Conservation (phyloP, 2,888 invertebrate species). For the Brachyptera risi region DNA sequence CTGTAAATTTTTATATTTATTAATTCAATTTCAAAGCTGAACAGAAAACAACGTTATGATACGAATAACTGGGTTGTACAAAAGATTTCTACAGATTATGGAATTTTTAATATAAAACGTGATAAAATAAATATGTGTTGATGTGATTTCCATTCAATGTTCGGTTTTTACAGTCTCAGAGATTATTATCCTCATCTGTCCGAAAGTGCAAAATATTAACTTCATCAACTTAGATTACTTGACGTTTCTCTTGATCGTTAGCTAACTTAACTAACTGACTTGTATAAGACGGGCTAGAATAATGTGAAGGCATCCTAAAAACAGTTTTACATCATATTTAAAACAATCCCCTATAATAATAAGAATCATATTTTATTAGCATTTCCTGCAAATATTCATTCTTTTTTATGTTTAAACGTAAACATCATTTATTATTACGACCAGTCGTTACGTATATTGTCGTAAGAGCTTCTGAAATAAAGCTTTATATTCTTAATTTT, state of each 20-base stretch:
- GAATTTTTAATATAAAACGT: conserved; percentile 5
- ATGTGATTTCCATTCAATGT: neutral
- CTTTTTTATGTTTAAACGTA: conserved; percentile 15
- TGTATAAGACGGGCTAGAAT: neutral
- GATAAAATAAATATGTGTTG: neutral
- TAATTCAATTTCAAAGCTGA: conserved; percentile 13
- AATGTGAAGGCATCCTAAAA: neutral
- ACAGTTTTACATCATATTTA: conserved; percentile 14
- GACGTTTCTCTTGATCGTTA: neutral
- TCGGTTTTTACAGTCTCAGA: neutral
- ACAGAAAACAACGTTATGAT: neutral
- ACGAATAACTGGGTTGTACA: neutral
- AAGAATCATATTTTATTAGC: conserved; percentile 13
- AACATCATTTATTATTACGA: conserved; percentile 17
- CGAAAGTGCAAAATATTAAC: neutral
- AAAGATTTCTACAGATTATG: conserved; percentile 2
- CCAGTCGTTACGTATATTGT: conserved; percentile 10
- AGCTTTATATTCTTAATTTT: conserved; percentile 18
- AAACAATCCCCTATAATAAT: conserved; percentile 16
- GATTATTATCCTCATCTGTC: too few relatives aligned
- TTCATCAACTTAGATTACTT: conserved; percentile 4
- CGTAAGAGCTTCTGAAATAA: conserved; percentile 1
- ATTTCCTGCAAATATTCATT: conserved; percentile 3
- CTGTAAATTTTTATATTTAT: conserved; percentile 17
- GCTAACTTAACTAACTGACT: neutral